Percentiles rank a stretch among this genome's conserved stretches.
Evolutionary conservation across 2,888 invertebrate genomes (phyloP).

Genomic region (Drosophila demipolita): DNA sequence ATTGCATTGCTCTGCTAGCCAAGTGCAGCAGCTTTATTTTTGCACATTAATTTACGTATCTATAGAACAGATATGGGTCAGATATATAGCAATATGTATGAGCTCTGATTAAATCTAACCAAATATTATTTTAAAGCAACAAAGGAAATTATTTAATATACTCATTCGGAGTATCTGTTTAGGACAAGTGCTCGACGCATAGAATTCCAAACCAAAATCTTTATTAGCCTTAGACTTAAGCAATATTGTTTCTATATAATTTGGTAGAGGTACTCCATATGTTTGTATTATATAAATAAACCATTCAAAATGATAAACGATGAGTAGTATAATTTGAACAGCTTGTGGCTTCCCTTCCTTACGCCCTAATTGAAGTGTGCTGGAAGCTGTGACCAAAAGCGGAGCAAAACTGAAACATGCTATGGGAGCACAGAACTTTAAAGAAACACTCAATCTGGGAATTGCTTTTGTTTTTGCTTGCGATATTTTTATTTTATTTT

Average conservation of each 20-base stretch:
- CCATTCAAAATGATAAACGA: constrained; percentile 8
- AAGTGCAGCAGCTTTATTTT: constrained; percentile 1
- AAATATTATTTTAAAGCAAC: constrained; percentile 66
- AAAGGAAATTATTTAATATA: constrained; percentile 42
- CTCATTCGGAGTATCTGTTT: constrained; percentile 28
- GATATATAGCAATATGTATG: constrained; percentile 3
- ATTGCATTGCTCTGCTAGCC: constrained; percentile 91
- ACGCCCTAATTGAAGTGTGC: neutral
- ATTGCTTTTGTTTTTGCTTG: constrained; percentile 14
- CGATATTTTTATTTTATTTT: constrained; percentile 28
- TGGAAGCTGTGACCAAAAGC: constrained; percentile 12
- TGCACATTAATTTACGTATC: constrained; percentile 3
- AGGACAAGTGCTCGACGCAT: constrained; percentile 15
- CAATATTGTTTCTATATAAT: constrained; percentile 20
- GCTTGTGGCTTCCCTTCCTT: neutral
- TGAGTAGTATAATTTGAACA: neutral
- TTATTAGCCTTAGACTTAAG: constrained; percentile 34
- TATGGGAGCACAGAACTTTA: constrained; percentile 49
- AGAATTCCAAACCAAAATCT: constrained; percentile 26
- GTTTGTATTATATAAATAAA: constrained; percentile 44
- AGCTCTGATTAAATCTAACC: constrained; percentile 47
- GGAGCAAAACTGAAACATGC: constrained; percentile 43
- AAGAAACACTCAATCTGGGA: constrained; percentile 30
- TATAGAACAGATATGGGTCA: constrained; percentile 5
- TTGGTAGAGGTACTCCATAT: constrained; percentile 25